phyloP scores from a whole-genome alignment of 2,888 invertebrate genomes.

The Laothoe populi region DNA sequence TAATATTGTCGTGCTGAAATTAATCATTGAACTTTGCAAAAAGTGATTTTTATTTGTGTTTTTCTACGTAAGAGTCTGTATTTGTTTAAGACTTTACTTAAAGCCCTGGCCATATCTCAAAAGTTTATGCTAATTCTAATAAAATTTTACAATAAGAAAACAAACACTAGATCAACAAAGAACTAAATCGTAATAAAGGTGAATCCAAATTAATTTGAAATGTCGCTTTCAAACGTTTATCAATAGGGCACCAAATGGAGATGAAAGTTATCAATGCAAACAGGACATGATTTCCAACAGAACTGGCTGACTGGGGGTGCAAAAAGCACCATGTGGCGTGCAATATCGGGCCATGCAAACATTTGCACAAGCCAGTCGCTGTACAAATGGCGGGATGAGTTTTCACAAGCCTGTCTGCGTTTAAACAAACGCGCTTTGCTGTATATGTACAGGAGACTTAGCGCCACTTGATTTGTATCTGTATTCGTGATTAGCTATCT shows the following conservation, averaged over 20 bases:
- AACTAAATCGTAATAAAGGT: slow-evolving; percentile 7
- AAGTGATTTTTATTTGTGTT: background rate
- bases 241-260: slow-evolving; percentile 43
- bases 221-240: slow-evolving; percentile 41
- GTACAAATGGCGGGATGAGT: slow-evolving; percentile 66
- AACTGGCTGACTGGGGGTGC: slow-evolving; percentile 44
- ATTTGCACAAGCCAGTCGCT: slow-evolving; percentile 65
- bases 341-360: slow-evolving; percentile 74
- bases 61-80: background rate
- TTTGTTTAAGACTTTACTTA: too few species aligned
- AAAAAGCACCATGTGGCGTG: slow-evolving; percentile 64
- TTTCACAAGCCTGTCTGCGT: slow-evolving; percentile 55
- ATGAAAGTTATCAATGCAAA: slow-evolving; percentile 56
- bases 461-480: slow-evolving; percentile 18
- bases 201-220: slow-evolving; percentile 19
- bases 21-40: too few species aligned
- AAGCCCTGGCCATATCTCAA: background rate
- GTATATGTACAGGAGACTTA: slow-evolving; percentile 19
- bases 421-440: slow-evolving; percentile 34
- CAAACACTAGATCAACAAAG: slow-evolving; percentile 19
- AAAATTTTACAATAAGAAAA: slow-evolving; percentile 16
- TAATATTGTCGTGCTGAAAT: background rate
- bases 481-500: slow-evolving; percentile 1
- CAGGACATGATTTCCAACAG: slow-evolving; percentile 56
- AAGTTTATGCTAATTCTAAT: slow-evolving; percentile 18